phyloP scores from a whole-genome alignment of 2,888 invertebrate genomes.

The Metacarcinus magister region DNA sequence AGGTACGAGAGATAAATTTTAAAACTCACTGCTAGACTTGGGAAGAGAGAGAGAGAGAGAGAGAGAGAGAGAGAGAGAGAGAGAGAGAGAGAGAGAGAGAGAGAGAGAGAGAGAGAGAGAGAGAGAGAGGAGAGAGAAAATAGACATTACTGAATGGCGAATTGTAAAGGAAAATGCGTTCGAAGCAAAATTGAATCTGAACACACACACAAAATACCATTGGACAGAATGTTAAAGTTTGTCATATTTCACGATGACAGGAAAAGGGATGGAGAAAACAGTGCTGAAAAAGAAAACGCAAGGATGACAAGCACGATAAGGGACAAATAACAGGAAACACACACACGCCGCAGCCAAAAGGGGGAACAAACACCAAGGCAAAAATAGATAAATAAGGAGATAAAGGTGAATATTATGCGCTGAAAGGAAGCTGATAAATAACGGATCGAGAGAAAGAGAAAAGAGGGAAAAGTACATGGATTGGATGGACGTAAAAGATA shows the following conservation, averaged over 20 bases:
- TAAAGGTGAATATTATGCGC: not conserved
- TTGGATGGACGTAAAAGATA: not conserved
- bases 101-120: too few relatives aligned
- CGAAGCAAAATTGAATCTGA: conserved; percentile 26
- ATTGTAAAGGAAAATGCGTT: conserved; percentile 26
- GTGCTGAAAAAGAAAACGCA: not conserved
- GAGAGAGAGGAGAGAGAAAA: not conserved
- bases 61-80: not conserved
- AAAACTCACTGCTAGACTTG: not conserved
- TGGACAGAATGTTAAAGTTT: not conserved
- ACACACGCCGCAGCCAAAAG: not conserved
- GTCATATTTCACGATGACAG: not conserved
- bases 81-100: not conserved
- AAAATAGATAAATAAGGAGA: not conserved
- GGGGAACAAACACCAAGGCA: not conserved
- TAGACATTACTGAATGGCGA: conserved; percentile 1
- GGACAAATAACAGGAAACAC: not conserved
- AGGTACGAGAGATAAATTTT: conserved; percentile 17
- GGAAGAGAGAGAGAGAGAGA: not conserved
- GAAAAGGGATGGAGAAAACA: conserved; percentile 18
- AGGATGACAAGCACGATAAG: not conserved
- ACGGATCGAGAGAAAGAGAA: not conserved
- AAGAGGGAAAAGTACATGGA: not conserved
- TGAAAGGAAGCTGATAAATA: not conserved
- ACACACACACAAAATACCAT: not conserved